Evolutionary conservation across 2,113 vertebrate species (phyloP).

Genomic region (Abramis brama): DNA sequence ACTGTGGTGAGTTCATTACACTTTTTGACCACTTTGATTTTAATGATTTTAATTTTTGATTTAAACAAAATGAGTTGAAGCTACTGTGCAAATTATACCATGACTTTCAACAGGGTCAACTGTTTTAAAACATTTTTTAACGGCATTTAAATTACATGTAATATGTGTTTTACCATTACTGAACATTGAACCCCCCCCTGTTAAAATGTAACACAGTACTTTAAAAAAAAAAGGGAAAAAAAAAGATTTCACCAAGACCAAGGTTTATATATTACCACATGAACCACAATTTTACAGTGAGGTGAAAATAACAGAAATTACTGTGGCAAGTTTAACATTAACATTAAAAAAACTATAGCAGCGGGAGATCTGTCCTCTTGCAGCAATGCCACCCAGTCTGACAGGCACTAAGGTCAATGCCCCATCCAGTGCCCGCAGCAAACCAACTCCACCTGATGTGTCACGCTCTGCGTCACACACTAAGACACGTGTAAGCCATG

Average conservation of each 20-base stretch:
- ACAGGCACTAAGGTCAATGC: constrained; percentile 21
- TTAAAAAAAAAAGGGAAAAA: background rate
- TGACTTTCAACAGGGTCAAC: background rate
- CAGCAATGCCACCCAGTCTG: constrained; percentile 20
- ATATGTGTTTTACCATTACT: background rate
- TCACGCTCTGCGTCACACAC: constrained; percentile 45
- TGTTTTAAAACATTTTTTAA: background rate
- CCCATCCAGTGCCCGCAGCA: constrained; percentile 14
- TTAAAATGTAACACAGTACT: background rate
- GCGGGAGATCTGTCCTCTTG: background rate
- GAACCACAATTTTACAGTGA: background rate
- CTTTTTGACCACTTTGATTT: background rate
- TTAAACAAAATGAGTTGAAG: background rate
- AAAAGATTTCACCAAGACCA: no score
- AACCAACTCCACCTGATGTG: constrained; percentile 43
- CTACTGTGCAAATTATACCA: background rate
- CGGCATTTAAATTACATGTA: background rate
- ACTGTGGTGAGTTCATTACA: constrained; percentile 2
- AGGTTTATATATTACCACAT: background rate
- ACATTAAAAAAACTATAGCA: background rate
- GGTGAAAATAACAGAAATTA: background rate
- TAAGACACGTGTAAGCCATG: constrained; percentile 50
- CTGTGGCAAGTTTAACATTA: background rate
- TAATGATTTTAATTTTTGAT: background rate
- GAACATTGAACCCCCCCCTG: background rate